Percentiles rank a stretch among this genome's conserved stretches.
Evolutionary conservation across 2,888 invertebrate species (phyloP).

Genomic region (Pseudococcus jackbeardsleyi): DNA sequence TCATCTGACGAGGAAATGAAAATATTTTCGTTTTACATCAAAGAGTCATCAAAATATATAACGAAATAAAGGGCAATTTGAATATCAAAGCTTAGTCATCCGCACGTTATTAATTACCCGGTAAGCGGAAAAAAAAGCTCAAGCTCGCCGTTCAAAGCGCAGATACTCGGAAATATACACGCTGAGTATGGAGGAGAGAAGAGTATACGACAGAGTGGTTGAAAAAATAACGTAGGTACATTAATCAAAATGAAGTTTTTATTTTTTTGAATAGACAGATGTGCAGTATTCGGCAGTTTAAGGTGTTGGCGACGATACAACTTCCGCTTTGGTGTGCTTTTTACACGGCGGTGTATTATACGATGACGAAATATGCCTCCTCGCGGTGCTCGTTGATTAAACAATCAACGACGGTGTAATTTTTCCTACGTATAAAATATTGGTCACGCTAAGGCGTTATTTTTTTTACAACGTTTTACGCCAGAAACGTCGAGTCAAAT

Average conservation of each 20-base stretch:
- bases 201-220: background rate
- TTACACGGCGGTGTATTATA: background rate
- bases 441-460: slow-evolving; percentile 25
- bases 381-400: background rate
- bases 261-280: slow-evolving; percentile 9
- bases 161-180: slow-evolving; percentile 1
- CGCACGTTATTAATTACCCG: background rate
- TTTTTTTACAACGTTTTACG: background rate
- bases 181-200: background rate
- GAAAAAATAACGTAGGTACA: background rate
- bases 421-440: background rate
- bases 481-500: background rate
- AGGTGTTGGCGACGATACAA: slow-evolving; percentile 28
- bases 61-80: slow-evolving; percentile 14
- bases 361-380: background rate
- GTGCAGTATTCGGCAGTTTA: slow-evolving; percentile 15
- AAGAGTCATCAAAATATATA: slow-evolving; percentile 1
- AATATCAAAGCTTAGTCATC: slow-evolving; percentile 32
- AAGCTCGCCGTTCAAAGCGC: background rate
- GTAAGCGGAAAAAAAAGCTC: slow-evolving; percentile 8
- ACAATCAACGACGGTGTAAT: slow-evolving; percentile 3
- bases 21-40: slow-evolving; percentile 32
- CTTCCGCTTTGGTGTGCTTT: background rate
- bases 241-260: slow-evolving; percentile 19
- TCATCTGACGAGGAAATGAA: background rate